Percentiles rank a stretch among this genome's conserved stretches.
These are phyloP conservation scores for Caenorhabditis zanzibari DNA, from an alignment of 2,888 invertebrate species.

Conservation along the genomic window DNA sequence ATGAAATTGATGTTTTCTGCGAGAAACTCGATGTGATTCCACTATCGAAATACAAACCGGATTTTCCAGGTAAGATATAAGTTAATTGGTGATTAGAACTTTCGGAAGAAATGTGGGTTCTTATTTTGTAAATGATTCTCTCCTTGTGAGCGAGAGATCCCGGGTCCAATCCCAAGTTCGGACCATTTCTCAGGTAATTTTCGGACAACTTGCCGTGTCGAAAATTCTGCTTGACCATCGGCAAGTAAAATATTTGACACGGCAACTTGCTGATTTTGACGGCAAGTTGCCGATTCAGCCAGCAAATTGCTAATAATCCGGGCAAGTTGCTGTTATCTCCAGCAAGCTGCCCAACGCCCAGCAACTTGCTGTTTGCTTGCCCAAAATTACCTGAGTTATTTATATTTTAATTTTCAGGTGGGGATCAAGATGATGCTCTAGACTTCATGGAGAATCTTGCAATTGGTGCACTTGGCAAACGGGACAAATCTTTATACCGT, in stretches of 20 bases:
- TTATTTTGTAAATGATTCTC: conserved; percentile 78
- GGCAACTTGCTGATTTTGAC: no score
- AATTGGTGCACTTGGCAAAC: conserved; percentile 32
- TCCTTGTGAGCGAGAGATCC: conserved; percentile 84
- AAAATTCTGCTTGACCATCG: no score
- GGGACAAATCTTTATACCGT: conserved; percentile 60
- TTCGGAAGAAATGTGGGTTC: background rate
- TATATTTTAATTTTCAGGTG: conserved; percentile 69
- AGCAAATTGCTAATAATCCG: no score
- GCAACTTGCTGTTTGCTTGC: no score
- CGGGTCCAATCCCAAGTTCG: conserved; percentile 80
- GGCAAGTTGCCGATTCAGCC: no score
- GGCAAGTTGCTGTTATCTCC: no score
- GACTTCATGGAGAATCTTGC: conserved; percentile 72
- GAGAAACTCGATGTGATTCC: conserved; percentile 75
- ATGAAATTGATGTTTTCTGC: conserved; percentile 78
- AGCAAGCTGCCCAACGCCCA: no score
- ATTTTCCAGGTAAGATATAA: conserved; percentile 67
- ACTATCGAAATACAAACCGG: conserved; percentile 67
- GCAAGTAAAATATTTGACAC: no score
- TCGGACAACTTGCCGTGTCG: background rate
- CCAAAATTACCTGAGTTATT: no score
- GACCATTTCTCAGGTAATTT: conserved; percentile 62
- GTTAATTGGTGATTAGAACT: background rate
- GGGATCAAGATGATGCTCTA: conserved; percentile 74